These are phyloP conservation scores for Colossoma macropomum DNA, from an alignment of 2,113 vertebrate genomes.

Conservation along the genomic window DNA sequence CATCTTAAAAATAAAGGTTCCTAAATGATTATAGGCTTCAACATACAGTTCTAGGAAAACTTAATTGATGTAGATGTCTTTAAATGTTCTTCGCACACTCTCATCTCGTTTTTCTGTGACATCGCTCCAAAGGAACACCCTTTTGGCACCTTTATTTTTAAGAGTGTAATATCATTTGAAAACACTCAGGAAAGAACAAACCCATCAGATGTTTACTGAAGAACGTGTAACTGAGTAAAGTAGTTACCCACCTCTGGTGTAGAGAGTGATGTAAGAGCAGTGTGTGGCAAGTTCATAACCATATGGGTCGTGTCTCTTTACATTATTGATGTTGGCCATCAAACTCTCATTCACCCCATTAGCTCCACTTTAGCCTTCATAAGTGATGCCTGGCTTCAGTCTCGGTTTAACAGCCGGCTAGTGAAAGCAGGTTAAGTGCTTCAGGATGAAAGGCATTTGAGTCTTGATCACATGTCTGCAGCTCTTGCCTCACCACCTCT, in stretches of 20 bases:
- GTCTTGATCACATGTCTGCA: conserved; percentile 39
- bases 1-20: no score
- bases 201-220: not conserved
- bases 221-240: not conserved
- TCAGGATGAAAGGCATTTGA: conserved; percentile 31
- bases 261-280: not conserved
- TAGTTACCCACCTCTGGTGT: not conserved
- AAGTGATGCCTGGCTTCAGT: conserved; percentile 36
- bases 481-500: conserved; percentile 25
- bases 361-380: conserved; percentile 37
- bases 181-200: not conserved
- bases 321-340: conserved; percentile 38
- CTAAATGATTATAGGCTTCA: no score
- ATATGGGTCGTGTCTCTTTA: conserved; percentile 6
- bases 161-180: no score
- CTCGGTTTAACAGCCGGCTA: conserved; percentile 25
- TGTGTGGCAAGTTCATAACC: conserved; percentile 3
- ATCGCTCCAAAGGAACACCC: no score
- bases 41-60: no score
- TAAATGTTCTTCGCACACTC: no score
- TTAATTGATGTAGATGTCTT: no score
- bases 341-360: conserved; percentile 28
- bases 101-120: no score
- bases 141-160: not conserved
- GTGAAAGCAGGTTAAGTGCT: conserved; percentile 47